phyloP scores from a whole-genome alignment of 2,888 invertebrate species.

The Troides helena region DNA sequence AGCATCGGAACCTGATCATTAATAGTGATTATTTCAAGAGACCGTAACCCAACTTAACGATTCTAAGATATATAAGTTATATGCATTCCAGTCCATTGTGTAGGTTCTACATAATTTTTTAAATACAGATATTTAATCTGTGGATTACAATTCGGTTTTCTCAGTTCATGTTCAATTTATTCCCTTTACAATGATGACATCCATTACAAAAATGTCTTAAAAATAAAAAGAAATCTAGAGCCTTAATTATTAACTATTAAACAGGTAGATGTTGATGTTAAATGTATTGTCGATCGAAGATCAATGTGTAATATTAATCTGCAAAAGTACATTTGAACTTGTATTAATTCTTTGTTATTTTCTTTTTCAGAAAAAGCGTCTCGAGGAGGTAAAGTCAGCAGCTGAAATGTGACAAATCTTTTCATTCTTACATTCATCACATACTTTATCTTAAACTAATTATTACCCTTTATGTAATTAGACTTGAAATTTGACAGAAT shows the following conservation, averaged over 20 bases:
- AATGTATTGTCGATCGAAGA: not conserved
- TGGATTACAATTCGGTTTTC: not conserved
- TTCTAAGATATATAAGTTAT: not conserved
- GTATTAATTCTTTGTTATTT: slow-evolving; percentile 55
- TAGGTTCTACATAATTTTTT: not conserved
- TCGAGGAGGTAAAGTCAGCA: slow-evolving; percentile 84
- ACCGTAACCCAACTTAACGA: not conserved
- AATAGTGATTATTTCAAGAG: not conserved
- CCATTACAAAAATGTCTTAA: too few relatives aligned
- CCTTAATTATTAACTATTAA: too few relatives aligned
- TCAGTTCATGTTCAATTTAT: not conserved
- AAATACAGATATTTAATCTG: too few relatives aligned
- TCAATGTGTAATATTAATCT: not conserved
- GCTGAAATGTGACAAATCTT: slow-evolving; percentile 33
- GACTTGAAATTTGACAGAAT: too few relatives aligned
- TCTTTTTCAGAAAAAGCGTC: slow-evolving; percentile 87
- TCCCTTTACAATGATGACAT: too few relatives aligned
- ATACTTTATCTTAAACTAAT: not conserved
- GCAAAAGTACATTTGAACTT: slow-evolving; percentile 18
- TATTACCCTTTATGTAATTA: too few relatives aligned
- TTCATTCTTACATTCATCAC: not conserved
- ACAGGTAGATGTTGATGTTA: too few relatives aligned
- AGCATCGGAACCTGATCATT: not conserved
- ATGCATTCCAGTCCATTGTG: not conserved
- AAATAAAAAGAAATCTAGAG: too few relatives aligned